These are phyloP conservation scores for Triplophysa bombifrons DNA, from an alignment of 2,797 vertebrate species.

Conservation along the genomic window DNA sequence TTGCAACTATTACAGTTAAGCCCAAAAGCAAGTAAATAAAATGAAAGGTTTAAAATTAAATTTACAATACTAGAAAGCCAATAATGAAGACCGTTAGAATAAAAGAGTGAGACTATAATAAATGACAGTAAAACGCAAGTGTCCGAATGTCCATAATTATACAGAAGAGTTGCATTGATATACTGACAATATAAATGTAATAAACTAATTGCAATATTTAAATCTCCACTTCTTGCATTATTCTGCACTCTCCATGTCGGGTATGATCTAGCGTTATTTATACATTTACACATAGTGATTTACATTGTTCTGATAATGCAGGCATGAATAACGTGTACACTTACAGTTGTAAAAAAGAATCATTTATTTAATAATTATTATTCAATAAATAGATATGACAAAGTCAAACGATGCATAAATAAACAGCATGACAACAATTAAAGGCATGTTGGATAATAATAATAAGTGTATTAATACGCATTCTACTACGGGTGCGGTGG, in stretches of 20 bases:
- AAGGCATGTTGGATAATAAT: neutral
- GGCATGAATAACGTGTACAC: constrained; percentile 93
- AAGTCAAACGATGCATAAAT: constrained; percentile 1
- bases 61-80: neutral
- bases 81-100: no score
- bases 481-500: neutral
- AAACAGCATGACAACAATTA: constrained; percentile 6
- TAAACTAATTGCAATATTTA: constrained; percentile 60
- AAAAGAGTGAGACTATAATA: no score
- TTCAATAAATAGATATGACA: constrained; percentile 18
- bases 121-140: neutral
- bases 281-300: constrained; percentile 96
- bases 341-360: constrained; percentile 89
- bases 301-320: constrained; percentile 92
- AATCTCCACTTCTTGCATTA: constrained; percentile 75
- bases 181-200: neutral
- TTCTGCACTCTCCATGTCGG: constrained; percentile 84
- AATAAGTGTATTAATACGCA: neutral
- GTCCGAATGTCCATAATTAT: neutral
- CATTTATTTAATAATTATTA: constrained; percentile 56
- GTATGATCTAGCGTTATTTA: constrained; percentile 92
- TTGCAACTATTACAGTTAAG: no score
- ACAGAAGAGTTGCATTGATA: neutral
- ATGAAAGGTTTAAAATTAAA: no score
- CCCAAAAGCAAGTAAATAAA: no score